Percentiles rank a stretch among this genome's conserved stretches.
Evolutionary conservation across 2,113 vertebrate genomes (phyloP).

Genomic region (Nettapus auritus): DNA sequence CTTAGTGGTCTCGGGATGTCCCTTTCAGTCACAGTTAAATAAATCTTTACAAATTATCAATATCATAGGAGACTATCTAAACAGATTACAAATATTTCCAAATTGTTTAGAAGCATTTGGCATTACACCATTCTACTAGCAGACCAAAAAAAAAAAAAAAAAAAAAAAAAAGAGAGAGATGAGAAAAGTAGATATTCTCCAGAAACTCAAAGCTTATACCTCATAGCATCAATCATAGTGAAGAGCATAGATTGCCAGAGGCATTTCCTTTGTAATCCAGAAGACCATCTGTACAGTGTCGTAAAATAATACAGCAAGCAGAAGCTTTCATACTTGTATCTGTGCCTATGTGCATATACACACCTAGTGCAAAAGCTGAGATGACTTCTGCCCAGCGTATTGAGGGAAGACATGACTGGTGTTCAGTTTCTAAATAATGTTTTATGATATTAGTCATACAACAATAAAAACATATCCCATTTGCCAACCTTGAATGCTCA

Average conservation of each 20-base stretch:
- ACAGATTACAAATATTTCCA: background rate
- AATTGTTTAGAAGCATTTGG: background rate
- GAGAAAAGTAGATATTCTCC: background rate
- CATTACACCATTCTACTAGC: background rate
- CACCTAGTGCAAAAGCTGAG: background rate
- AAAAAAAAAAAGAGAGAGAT: no score
- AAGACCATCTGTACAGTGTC: constrained; percentile 37
- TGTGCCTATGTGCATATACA: background rate
- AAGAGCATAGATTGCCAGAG: constrained; percentile 48
- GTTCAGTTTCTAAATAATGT: background rate
- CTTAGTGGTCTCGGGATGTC: background rate
- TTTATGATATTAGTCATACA: background rate
- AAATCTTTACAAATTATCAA: background rate
- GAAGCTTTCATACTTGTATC: background rate
- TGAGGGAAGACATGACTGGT: background rate
- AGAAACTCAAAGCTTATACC: constrained; percentile 1
- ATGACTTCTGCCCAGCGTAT: background rate
- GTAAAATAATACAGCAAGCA: background rate
- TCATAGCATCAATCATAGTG: constrained; percentile 38
- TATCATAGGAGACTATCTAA: background rate
- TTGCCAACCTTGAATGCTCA: background rate
- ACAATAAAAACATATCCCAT: background rate
- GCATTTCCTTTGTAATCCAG: constrained; percentile 59
- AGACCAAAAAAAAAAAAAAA: no score
- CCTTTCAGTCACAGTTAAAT: background rate